These are phyloP conservation scores for Phrynocephalus versicolor DNA, from an alignment of 2,113 vertebrate genomes.

Conservation along the genomic window DNA sequence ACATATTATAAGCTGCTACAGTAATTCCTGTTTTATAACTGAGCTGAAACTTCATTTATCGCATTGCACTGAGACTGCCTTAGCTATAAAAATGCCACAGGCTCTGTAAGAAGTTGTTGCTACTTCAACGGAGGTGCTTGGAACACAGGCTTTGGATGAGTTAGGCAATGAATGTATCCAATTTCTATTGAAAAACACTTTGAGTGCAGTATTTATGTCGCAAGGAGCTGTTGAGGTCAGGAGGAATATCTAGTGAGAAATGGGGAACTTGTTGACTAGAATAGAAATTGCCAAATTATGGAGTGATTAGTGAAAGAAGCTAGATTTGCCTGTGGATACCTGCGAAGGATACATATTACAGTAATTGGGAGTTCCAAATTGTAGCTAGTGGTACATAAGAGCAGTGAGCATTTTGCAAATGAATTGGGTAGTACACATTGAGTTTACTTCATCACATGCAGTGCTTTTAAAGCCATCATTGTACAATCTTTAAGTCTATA, in stretches of 20 bases:
- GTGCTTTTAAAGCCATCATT: slow-evolving; percentile 23
- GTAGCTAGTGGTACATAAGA: slow-evolving; percentile 43
- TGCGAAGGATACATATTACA: neutral
- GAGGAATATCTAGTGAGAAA: slow-evolving; percentile 12
- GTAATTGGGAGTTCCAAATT: slow-evolving; percentile 34
- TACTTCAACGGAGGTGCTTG: neutral
- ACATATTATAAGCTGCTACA: neutral
- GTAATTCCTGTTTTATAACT: neutral
- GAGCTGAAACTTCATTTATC: neutral
- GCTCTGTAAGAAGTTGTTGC: neutral
- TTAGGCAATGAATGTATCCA: neutral
- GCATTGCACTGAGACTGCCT: neutral
- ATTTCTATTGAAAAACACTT: slow-evolving; percentile 7
- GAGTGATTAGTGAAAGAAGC: neutral
- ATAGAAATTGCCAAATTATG: neutral
- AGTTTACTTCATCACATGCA: slow-evolving; percentile 29
- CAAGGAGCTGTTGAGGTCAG: neutral
- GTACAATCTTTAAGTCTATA: slow-evolving; percentile 17
- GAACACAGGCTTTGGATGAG: neutral
- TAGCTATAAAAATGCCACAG: neutral
- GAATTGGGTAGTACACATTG: slow-evolving; percentile 26
- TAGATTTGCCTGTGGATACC: neutral
- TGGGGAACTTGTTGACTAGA: neutral
- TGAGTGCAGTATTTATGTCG: slow-evolving; percentile 12
- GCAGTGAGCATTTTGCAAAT: slow-evolving; percentile 5